Conservation (phyloP, 2,113 vertebrate species). For the Callocephalon fimbriatum region DNA sequence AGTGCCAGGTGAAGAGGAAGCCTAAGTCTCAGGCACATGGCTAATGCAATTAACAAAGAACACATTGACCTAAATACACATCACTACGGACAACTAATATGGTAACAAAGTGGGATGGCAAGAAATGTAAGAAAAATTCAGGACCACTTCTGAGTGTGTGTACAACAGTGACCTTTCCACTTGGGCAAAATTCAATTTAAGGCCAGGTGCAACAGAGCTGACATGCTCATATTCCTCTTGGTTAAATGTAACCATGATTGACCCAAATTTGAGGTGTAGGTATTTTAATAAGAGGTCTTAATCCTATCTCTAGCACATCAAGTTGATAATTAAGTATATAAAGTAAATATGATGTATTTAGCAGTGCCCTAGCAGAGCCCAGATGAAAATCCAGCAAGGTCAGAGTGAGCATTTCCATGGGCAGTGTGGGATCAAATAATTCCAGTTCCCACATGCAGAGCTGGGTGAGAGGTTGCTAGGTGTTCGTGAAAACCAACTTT, state of each 20-base stretch:
- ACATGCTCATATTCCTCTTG: not conserved
- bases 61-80: constrained; percentile 69
- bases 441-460: not conserved
- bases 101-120: not conserved
- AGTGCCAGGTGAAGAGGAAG: constrained; percentile 11
- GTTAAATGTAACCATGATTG: not conserved
- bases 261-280: not conserved
- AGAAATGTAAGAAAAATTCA: not conserved
- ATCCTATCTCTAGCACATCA: not conserved
- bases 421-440: not conserved
- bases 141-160: not conserved
- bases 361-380: not conserved
- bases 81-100: not conserved
- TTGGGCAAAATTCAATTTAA: not conserved
- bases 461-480: not conserved
- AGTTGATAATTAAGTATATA: not conserved
- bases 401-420: fast-evolving
- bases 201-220: not conserved
- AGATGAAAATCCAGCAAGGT: not conserved
- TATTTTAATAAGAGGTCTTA: not conserved
- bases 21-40: constrained; percentile 72
- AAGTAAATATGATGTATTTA: not conserved
- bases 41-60: constrained; percentile 81
- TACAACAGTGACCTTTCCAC: not conserved
- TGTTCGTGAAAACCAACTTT: not conserved